Evolutionary conservation across 1,140 invertebrate species (phyloP).

Genomic region (Drosophila obscura): DNA sequence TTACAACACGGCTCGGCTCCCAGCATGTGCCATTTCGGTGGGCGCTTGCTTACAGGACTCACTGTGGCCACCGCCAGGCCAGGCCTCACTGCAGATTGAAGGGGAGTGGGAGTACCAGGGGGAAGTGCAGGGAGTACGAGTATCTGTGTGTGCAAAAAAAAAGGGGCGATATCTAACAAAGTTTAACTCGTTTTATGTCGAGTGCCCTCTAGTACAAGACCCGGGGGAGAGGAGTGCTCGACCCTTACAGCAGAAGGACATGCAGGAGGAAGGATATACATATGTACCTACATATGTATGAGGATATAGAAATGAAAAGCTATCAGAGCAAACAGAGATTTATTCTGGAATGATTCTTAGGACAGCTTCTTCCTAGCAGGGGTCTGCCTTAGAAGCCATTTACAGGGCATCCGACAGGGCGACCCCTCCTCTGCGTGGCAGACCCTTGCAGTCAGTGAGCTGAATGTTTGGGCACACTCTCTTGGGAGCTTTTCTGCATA

Average conservation of each 20-base stretch:
- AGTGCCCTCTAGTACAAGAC: constrained; percentile 15
- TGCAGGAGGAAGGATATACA: background rate
- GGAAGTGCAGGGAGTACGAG: background rate
- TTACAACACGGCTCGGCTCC: constrained; percentile 50
- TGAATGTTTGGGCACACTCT: constrained; percentile 62
- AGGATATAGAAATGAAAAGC: background rate
- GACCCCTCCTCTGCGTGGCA: background rate
- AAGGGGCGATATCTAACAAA: constrained; percentile 70
- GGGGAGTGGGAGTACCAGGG: too few species aligned
- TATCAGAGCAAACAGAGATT: too few species aligned
- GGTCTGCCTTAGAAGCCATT: too few species aligned
- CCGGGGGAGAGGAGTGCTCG: background rate
- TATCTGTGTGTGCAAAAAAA: constrained; percentile 55
- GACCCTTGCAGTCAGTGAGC: constrained; percentile 48
- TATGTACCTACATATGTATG: too few species aligned
- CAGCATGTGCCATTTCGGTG: constrained; percentile 48
- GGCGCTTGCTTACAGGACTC: constrained; percentile 76
- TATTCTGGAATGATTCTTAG: too few species aligned
- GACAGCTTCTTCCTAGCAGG: background rate
- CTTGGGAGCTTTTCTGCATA: constrained; percentile 66
- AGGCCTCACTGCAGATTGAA: background rate
- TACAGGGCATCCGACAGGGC: constrained; percentile 9
- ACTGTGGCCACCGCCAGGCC: constrained; percentile 45
- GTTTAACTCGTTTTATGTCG: constrained; percentile 74
- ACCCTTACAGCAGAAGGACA: too few species aligned